Percentiles rank a stretch among this genome's conserved stretches.
These are phyloP conservation scores for Ochropacha duplaris DNA, from an alignment of 2,888 invertebrate species.

Conservation along the genomic window DNA sequence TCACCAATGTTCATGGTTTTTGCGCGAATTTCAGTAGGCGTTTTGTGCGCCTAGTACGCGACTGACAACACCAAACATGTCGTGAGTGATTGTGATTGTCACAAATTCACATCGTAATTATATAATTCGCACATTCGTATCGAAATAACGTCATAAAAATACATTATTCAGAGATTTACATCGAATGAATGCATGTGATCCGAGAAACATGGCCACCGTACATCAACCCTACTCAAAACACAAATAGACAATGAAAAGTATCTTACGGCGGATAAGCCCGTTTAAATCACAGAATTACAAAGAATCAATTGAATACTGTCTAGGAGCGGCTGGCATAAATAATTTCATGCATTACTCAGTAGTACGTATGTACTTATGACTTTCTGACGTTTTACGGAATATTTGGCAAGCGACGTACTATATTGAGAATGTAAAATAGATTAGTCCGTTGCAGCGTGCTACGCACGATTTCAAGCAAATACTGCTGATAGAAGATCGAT, in stretches of 20 bases:
- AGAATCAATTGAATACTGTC: slow-evolving; percentile 70
- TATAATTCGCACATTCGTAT: slow-evolving; percentile 66
- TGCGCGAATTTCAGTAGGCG: slow-evolving; percentile 74
- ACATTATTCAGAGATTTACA: slow-evolving; percentile 62
- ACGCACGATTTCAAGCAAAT: slow-evolving; percentile 50
- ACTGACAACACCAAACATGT: slow-evolving; percentile 57
- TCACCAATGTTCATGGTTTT: slow-evolving; percentile 74
- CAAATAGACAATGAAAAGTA: slow-evolving; percentile 71
- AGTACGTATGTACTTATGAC: slow-evolving; percentile 80
- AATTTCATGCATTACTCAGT: slow-evolving; percentile 80
- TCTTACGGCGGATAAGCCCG: slow-evolving; percentile 55
- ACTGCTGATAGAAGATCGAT: slow-evolving; percentile 49
- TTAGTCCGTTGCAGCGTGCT: slow-evolving; percentile 64
- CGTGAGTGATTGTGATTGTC: slow-evolving; percentile 47
- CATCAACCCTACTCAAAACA: slow-evolving; percentile 70
- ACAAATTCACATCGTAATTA: slow-evolving; percentile 61
- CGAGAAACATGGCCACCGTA: slow-evolving; percentile 80
- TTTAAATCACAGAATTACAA: slow-evolving; percentile 58
- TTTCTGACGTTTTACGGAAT: slow-evolving; percentile 83
- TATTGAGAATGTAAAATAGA: slow-evolving; percentile 67
- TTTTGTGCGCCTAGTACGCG: slow-evolving; percentile 48
- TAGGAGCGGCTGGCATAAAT: slow-evolving; percentile 73
- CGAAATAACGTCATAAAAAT: slow-evolving; percentile 61
- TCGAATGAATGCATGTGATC: slow-evolving; percentile 76
- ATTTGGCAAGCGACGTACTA: slow-evolving; percentile 81